Percentiles rank a stretch among this genome's conserved stretches.
Conservation (phyloP, 1,140 invertebrate species). For the Hycleus cichorii region DNA sequence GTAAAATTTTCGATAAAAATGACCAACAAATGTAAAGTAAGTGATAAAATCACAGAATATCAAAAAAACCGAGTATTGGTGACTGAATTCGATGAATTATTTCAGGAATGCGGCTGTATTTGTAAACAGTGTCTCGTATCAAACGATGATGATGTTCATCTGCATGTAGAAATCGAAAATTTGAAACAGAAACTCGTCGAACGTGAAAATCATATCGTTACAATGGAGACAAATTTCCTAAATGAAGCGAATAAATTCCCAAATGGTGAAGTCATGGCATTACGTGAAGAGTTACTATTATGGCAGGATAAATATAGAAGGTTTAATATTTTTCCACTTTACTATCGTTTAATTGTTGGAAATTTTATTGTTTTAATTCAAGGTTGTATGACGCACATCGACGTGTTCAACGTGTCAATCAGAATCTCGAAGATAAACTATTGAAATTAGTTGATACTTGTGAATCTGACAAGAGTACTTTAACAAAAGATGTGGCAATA, state of each 20-base stretch:
- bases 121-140: conserved; percentile 44
- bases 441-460: conserved; percentile 88
- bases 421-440: conserved; percentile 90
- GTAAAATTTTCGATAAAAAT: too few species aligned
- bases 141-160: conserved; percentile 53
- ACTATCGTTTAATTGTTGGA: neutral
- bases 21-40: too few species aligned
- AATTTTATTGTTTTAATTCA: conserved; percentile 29
- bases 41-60: too few species aligned
- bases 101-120: conserved; percentile 51
- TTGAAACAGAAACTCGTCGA: conserved; percentile 72
- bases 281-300: conserved; percentile 76
- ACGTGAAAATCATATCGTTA: conserved; percentile 73
- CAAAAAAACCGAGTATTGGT: too few species aligned
- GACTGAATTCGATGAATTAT: neutral
- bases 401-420: conserved; percentile 90
- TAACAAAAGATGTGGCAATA: conserved; percentile 81
- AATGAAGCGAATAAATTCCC: conserved; percentile 69
- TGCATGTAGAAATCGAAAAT: conserved; percentile 82
- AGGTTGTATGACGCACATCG: conserved; percentile 89
- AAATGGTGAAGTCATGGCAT: conserved; percentile 63
- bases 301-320: conserved; percentile 90
- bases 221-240: conserved; percentile 78
- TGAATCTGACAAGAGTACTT: conserved; percentile 80
- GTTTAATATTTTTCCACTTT: conserved; percentile 37